Evolutionary conservation across 1,140 invertebrate genomes (phyloP), one percentile per base, ranked within the genome.

Genomic region (Lordiphosa collinella): DNA sequence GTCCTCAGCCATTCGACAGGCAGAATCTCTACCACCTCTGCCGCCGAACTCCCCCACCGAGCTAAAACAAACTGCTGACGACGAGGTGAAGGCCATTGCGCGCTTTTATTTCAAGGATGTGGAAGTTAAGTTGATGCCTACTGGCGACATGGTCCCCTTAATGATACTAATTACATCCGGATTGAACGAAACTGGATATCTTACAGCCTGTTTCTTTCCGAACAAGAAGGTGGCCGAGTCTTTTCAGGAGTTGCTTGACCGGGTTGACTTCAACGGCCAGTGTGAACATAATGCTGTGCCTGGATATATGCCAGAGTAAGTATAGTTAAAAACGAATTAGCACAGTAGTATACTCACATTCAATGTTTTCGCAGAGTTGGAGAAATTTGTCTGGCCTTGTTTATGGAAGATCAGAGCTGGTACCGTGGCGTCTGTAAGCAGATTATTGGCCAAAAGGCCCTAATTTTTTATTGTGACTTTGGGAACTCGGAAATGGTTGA

Each of bases 381-480:
- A 0, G 76, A 82, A 61, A 1, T 76, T 22, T 84, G 78, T 13
- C 4, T 63, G 35, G 22, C 57, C 1, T 8, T 60, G 3, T 82
- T 38, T 34, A 6, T 7, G 7, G 78, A 64, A 6, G 76, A 82
- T 34, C 46, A 55, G 3, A 3, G 5, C 0, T 82, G 76, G 78
- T 84, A 82, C 12, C 76, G 76, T 3, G 67, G 67, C 10, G 50
- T 72, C 18, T 82, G 76, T 12, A 25, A 38, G 3, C 22, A 40
- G 9, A 11, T 68, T 9, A 32, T 12, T 3, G 55, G n/a, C 12
- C 10, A 68, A 3, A 32, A 7, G 11, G 67, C 22, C 0, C 11
- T 16, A 8, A 68, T 82, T 35, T 11, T 52, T 0, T 82, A 58
- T 25, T 64, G 12, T 2, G 76, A 82, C 53, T 82, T 61, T 55